Base-by-base conservation (phyloP, 2,113 vertebrate genomes). In the Myiozetetes cayanensis region DNA sequence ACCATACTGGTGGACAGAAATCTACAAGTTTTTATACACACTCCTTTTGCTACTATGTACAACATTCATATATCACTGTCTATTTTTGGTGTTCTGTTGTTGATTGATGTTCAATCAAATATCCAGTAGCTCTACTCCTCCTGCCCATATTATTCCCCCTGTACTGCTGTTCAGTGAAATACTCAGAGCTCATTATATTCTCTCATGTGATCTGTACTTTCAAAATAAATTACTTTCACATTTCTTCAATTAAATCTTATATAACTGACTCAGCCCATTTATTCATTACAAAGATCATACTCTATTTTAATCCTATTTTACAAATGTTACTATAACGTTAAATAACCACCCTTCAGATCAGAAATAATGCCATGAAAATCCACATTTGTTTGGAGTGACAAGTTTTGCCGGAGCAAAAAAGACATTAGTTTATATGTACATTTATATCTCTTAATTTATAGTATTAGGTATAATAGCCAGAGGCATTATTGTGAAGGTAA, bases 161-260 rank as follows among this genome's bases (percentile, higher is more conserved):
- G 2, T 53, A 88, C 17, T 58, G 33, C 49, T 85, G 18, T 24
- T 83, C 83, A 63, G 43, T 35, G 53, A 83, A 31, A 84, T 8
- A 73, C 46, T 73, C 85, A 53, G 70, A 92, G 62, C 47, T 88
- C 12, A 9, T 83, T 90, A 67, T 24, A 55, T 16, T 80, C 75
- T 88, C 62, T 90, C 92, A 85, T 61, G 59, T 83, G 88, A 96
- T 66, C 75, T 46, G 55, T 33, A 58, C 37, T 90, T 93, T 71
- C 75, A 76, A 91, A 94, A 74, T 80, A 89, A 83, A 95, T 67
- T 28, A 59, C 50, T 86, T 91, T 56, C 76, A 94, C 35, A 55
- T 93, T 91, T 93, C 73, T 93, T 89, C 87, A 94, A 79, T 87
- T 95, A 95, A 91, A 73, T 74, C 30, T 92, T 77, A 90, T 8